Conservation (phyloP, 2,888 invertebrate genomes). For the Hypomecis punctinalis region DNA sequence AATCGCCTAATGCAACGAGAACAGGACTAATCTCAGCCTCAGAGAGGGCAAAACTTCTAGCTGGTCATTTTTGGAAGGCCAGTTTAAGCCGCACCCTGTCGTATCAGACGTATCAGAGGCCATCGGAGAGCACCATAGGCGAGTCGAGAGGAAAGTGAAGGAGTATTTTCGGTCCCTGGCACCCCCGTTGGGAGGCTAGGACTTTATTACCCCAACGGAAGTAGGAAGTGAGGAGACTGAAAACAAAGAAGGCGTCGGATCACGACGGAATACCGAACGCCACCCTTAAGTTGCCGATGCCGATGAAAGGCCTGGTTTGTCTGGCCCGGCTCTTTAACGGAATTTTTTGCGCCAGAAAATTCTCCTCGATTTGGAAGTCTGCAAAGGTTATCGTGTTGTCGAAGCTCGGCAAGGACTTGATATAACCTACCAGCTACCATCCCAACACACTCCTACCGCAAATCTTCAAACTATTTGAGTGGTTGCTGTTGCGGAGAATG, state of each 20-base stretch:
- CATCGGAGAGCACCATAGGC: not conserved
- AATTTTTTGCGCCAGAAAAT: slow-evolving; percentile 21
- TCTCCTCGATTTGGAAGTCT: slow-evolving; percentile 34
- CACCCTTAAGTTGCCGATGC: slow-evolving; percentile 4
- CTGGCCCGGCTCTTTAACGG: slow-evolving; percentile 26
- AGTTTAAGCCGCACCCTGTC: not conserved
- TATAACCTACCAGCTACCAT: not conserved
- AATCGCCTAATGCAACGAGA: not conserved
- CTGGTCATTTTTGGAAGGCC: not conserved
- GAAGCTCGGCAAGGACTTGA: slow-evolving; percentile 41
- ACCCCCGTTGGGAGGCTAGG: not conserved
- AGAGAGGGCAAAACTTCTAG: not conserved
- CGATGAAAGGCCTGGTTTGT: not conserved
- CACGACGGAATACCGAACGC: slow-evolving; percentile 11
- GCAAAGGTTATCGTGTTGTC: slow-evolving; percentile 40
- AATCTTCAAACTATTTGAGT: slow-evolving; percentile 42
- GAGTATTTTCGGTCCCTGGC: not conserved
- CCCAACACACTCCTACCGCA: slow-evolving; percentile 24
- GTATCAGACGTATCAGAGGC: not conserved
- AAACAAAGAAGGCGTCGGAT: slow-evolving; percentile 12
- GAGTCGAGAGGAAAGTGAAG: not conserved
- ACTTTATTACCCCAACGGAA: slow-evolving; percentile 12
- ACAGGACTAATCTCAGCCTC: not conserved
- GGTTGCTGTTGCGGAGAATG: slow-evolving; percentile 27
- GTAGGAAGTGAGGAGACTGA: not conserved